phyloP scores from a whole-genome alignment of 2,113 vertebrate genomes.

The Ciconia maguari region DNA sequence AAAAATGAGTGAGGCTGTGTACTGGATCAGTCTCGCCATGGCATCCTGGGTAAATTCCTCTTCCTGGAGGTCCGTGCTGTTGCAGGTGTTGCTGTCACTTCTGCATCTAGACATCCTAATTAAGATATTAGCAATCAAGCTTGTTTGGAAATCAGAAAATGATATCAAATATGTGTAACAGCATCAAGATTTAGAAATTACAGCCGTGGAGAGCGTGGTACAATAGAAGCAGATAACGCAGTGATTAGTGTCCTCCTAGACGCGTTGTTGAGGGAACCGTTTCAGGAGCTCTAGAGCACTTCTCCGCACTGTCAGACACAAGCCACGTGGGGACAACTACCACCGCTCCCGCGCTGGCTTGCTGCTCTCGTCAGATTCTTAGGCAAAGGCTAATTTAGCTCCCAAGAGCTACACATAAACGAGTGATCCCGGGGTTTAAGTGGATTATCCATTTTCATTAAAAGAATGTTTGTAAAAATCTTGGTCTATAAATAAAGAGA shows the following conservation, averaged over 20 bases:
- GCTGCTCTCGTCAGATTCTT: not conserved
- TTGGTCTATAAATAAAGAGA: not conserved
- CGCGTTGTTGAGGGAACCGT: accelerated
- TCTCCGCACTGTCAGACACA: not conserved
- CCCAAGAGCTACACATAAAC: not conserved
- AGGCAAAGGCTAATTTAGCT: not conserved
- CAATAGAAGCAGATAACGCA: not conserved
- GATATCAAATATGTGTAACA: not conserved
- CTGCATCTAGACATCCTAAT: not conserved
- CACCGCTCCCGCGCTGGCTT: not conserved
- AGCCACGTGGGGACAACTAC: not conserved
- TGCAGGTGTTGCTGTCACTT: not conserved
- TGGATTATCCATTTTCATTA: not conserved
- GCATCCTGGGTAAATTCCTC: not conserved
- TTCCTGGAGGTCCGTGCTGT: not conserved
- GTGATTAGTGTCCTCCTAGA: not conserved
- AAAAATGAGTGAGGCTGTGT: not conserved
- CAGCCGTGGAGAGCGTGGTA: not conserved
- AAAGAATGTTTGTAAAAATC: not conserved
- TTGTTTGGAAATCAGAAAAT: not conserved
- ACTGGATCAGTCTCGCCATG: not conserved
- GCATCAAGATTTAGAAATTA: not conserved
- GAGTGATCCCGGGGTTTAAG: not conserved
- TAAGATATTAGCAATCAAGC: not conserved
- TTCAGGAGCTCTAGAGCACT: not conserved